Evolutionary conservation across 2,113 vertebrate species (phyloP).

Genomic region (Chlorodrepanis virens): DNA sequence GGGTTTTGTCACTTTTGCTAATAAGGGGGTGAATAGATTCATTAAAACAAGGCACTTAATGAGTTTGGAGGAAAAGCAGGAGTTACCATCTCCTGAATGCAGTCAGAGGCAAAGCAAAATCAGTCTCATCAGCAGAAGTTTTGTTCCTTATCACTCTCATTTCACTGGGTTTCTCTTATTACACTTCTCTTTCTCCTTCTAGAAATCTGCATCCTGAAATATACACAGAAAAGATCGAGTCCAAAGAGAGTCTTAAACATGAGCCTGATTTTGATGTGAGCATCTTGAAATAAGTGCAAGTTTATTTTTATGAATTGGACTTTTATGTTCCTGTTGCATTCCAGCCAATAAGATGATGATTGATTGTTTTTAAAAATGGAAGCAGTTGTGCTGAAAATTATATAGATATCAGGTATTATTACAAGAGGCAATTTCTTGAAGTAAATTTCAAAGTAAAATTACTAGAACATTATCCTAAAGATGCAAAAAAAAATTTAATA

Average conservation of each 20-base stretch:
- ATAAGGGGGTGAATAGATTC: background rate
- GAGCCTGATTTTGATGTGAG: background rate
- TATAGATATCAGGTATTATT: background rate
- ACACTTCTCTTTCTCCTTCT: background rate
- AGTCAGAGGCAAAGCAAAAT: background rate
- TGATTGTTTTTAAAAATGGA: background rate
- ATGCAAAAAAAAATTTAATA: background rate
- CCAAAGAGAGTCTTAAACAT: background rate
- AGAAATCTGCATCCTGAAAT: background rate
- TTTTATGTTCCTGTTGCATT: background rate
- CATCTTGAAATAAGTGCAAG: background rate
- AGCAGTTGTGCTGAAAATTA: background rate
- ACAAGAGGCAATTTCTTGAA: background rate
- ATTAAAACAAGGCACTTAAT: background rate
- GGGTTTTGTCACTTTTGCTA: background rate
- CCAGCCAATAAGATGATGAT: background rate
- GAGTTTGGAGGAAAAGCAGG: background rate
- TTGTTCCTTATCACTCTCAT: background rate
- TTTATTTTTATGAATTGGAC: background rate
- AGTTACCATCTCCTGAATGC: background rate
- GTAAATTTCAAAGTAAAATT: background rate
- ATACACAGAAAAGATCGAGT: background rate
- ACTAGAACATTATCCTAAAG: background rate
- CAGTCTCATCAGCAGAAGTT: background rate
- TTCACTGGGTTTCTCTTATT: background rate